Conservation (phyloP, 2,113 vertebrate species). For the Tetraodon nigroviridis region DNA sequence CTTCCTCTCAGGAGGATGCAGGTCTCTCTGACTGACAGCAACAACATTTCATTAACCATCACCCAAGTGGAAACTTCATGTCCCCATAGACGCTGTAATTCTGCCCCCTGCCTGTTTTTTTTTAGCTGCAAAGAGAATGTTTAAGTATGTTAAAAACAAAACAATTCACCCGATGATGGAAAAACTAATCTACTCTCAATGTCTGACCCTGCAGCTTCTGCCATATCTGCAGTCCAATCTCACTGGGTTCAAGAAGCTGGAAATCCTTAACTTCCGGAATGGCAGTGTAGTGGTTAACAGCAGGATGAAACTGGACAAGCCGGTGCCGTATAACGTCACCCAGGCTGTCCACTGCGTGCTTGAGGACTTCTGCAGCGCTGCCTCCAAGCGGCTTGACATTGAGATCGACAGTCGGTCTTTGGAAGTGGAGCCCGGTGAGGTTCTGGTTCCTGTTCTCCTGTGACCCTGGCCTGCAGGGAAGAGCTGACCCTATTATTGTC, state of each 20-base stretch:
- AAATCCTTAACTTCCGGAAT: conserved; percentile 92
- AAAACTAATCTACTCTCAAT: conserved; percentile 1
- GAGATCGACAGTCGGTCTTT: conserved; percentile 88
- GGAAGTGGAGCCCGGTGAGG: conserved; percentile 85
- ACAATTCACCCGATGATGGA: too few species aligned
- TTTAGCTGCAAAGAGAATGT: background rate
- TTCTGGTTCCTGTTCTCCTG: too few species aligned
- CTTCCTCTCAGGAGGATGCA: conserved; percentile 6
- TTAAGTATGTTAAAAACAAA: too few species aligned
- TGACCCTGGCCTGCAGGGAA: too few species aligned
- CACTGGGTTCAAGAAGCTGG: conserved; percentile 90
- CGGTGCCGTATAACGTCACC: conserved; percentile 85
- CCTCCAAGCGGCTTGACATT: conserved; percentile 78
- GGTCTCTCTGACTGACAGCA: conserved; percentile 20
- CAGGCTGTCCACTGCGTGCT: conserved; percentile 81
- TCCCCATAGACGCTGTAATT: background rate
- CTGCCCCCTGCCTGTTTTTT: background rate
- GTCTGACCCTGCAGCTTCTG: conserved; percentile 77
- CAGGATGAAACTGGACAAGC: conserved; percentile 83
- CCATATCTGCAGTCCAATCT: conserved; percentile 88
- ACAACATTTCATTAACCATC: conserved; percentile 16
- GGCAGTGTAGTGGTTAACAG: conserved; percentile 93
- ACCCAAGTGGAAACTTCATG: conserved; percentile 7
- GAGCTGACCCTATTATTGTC: background rate
- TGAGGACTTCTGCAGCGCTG: conserved; percentile 83